Base-by-base conservation (phyloP, 2,888 invertebrate genomes). In the Drosophila fulvimacula region DNA sequence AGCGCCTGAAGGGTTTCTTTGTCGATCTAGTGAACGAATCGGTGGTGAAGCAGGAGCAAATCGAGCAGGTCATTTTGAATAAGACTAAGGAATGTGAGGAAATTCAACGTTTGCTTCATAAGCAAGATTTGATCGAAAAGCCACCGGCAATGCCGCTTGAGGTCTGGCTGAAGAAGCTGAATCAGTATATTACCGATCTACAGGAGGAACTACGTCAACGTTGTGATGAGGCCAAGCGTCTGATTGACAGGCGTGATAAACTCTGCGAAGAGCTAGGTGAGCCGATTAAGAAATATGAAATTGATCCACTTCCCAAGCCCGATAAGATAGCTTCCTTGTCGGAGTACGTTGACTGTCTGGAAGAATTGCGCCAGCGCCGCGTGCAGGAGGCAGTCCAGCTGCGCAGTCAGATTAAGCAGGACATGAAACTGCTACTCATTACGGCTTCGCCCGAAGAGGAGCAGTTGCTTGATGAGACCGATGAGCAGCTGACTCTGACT, bases 241-340 rank as follows among this genome's bases (percentile, higher is more conserved):
- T 93, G 2, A 80, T 93, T 2, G 90, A 95, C 17, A 94, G 94
- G 72, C 92, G 92, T 57, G 91, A 92, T 39, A 61, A 79, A 3
- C 76, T 93, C 0, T 92, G 92, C 59, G 88, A 90, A 30, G 92
- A 92, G 34, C 63, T 93, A 30, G 90, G 88, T 9, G 91, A 92
- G 46, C 19, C 80, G 7, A 90, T 90, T 1, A 78, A 77, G 0
- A 87, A 90, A 0, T 62, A 93, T 36, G 60, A 88, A 11, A 86
- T 83, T 1, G 93, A 92, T 81, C 93, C 93, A 0, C 76, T 96
- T 19, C 96, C 96, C 0, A 93, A 94, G 0, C 94, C 94, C 27
- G 93, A 94, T 5, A 94, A 95, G 65, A 90, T 96, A 13, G 92
- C 94, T 11, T 93, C 93, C 42, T 93, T 96, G 48, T 93, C 94